Evolutionary conservation across 2,797 vertebrate genomes (phyloP).

Genomic region (Cyclopterus lumpus): DNA sequence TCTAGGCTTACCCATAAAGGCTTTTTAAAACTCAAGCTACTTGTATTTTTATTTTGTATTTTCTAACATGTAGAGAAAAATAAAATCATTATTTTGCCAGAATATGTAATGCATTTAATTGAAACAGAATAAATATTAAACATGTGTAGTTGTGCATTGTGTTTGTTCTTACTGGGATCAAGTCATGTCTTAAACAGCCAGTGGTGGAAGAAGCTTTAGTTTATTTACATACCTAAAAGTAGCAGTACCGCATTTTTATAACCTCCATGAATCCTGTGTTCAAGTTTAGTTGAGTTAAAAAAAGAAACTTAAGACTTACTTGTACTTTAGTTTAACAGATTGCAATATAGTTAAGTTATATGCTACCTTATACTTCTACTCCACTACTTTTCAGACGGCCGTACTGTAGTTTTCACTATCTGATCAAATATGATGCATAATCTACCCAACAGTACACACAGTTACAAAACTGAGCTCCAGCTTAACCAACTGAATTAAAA

Average conservation of each 20-base stretch:
- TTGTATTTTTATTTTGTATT: constrained; percentile 85
- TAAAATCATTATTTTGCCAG: constrained; percentile 85
- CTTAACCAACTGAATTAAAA: background rate
- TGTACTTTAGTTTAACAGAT: background rate
- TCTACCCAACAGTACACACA: background rate
- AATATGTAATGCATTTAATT: constrained; percentile 92
- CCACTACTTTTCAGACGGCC: background rate
- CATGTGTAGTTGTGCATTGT: constrained; percentile 58
- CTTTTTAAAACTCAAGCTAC: constrained; percentile 86
- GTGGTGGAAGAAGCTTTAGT: background rate
- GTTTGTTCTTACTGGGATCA: constrained; percentile 18
- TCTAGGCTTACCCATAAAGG: constrained; percentile 81
- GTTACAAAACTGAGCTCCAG: background rate
- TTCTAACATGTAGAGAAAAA: constrained; percentile 83
- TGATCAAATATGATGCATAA: background rate
- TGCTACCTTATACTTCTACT: background rate
- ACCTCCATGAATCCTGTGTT: background rate
- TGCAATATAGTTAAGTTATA: background rate
- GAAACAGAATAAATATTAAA: constrained; percentile 86
- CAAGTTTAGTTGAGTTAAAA: background rate
- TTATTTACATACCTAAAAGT: background rate
- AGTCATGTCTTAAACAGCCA: background rate
- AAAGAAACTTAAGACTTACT: background rate
- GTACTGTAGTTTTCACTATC: background rate
- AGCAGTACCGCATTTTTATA: background rate